Evolutionary conservation across 2,888 invertebrate genomes (phyloP), one percentile per base, ranked within the genome.

Genomic region (Dynastes maya): DNA sequence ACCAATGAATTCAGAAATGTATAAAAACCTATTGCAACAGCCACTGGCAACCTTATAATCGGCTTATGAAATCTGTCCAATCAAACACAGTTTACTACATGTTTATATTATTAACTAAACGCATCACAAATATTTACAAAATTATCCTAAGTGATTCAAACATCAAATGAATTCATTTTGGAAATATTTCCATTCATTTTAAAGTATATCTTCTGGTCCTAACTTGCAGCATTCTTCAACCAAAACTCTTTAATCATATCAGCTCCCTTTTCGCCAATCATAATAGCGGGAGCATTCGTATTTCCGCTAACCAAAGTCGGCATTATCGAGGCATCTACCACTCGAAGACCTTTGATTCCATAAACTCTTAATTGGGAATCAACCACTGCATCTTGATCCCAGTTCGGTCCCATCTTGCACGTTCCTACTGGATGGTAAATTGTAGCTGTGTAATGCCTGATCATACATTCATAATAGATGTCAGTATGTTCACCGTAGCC

Each of bases 221-320:
- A 68, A 29, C 68, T 68, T 11, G 22, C n/a, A 9, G 22, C 51
- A 51, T 51, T 22, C 29, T 68, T 68, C 22, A 79, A 85, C 95
- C 95, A 96, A 88, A 96, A 96, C 86, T 96, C 94, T 86, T 96
- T 96, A 81, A 97, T 95, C 92, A 97, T 92, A 86, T 97, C 97
- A 5, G 96, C 93, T 0, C 93, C 96, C 87, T 97, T 97, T 85
- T 97, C 97, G 0, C 94, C 97, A 76, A 97, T 96, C 96, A 97
- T 97, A 65, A 97, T 96, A 1, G 94, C 93, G 0, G 96, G 96
- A 0, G 95, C 96, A 84, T 96, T 96, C 0, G 96, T 96, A 82
- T 96, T 96, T 0, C 95, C 96, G 82, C 95, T 95, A 0, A 96
- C 95, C 81, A 96, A 89, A 82, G 93, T 95, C 0, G 96, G 96